phyloP scores from a whole-genome alignment of 2,113 vertebrate species.

The human region DNA sequence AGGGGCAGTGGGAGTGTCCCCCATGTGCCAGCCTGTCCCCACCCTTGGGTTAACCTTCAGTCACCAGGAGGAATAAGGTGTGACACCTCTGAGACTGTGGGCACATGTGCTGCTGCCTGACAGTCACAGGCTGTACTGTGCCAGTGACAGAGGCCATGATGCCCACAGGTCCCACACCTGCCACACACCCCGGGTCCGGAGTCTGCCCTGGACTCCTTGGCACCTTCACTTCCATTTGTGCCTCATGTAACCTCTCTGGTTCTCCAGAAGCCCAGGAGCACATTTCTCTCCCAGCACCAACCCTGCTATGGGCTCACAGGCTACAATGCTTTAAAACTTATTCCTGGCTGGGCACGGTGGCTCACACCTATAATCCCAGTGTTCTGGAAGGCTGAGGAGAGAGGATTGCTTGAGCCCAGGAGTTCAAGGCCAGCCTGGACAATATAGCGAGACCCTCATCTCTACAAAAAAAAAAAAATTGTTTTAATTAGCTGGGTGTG shows the following conservation, averaged over 20 bases:
- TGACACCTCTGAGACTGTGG: neutral
- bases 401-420: too few relatives aligned
- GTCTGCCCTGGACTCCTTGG: neutral
- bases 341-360: too few relatives aligned
- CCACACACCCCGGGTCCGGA: neutral
- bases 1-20: neutral
- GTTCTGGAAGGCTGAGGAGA: too few relatives aligned
- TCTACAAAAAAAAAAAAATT: too few relatives aligned
- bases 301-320: neutral
- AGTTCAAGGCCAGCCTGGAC: too few relatives aligned
- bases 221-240: neutral
- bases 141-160: neutral
- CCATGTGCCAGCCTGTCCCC: neutral
- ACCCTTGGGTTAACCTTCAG: slow-evolving; percentile 47
- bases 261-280: neutral
- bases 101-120: neutral
- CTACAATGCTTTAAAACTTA: neutral
- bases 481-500: too few relatives aligned
- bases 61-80: neutral
- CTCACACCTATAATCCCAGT: too few relatives aligned
- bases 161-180: neutral
- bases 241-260: neutral
- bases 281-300: neutral
- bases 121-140: neutral
- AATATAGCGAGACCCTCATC: too few relatives aligned